These are phyloP conservation scores for Zophobas morio DNA, from an alignment of 1,140 invertebrate genomes.

Conservation along the genomic window DNA sequence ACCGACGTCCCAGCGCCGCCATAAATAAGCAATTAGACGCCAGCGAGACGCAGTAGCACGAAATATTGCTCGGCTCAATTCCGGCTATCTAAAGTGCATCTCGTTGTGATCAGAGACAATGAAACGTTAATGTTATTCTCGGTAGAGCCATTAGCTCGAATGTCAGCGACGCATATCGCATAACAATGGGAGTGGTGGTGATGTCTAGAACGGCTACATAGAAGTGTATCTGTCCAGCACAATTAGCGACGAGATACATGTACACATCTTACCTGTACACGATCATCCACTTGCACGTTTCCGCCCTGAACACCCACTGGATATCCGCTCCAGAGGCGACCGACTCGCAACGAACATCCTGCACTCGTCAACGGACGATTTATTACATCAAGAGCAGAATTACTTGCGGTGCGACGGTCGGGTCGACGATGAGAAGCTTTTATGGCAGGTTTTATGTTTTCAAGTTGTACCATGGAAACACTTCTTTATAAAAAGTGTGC, in stretches of 20 bases:
- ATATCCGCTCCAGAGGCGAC: slow-evolving; percentile 38
- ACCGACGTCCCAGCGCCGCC: too few species aligned
- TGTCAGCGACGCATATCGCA: slow-evolving; percentile 48
- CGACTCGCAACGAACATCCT: slow-evolving; percentile 8
- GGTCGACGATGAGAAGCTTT: too few species aligned
- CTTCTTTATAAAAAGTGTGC: too few species aligned
- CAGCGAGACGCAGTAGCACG: too few species aligned
- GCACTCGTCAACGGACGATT: too few species aligned
- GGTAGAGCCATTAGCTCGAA: slow-evolving; percentile 43
- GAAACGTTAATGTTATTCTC: slow-evolving; percentile 31
- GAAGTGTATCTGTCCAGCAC: slow-evolving; percentile 43
- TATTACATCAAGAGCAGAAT: too few species aligned
- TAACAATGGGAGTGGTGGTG: slow-evolving; percentile 46
- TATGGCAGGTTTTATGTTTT: too few species aligned
- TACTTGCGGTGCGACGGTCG: too few species aligned
- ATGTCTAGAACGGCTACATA: slow-evolving; percentile 16
- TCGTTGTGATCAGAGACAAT: slow-evolving; percentile 30
- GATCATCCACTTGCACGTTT: slow-evolving; percentile 45
- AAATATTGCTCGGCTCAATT: background rate
- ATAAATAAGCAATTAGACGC: too few species aligned
- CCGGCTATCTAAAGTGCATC: slow-evolving; percentile 34
- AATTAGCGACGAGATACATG: slow-evolving; percentile 46
- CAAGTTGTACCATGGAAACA: too few species aligned
- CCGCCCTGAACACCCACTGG: slow-evolving; percentile 44
- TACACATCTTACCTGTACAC: slow-evolving; percentile 47